Evolutionary conservation across 2,113 vertebrate genomes (phyloP).

Genomic region (Rissa tridactyla): DNA sequence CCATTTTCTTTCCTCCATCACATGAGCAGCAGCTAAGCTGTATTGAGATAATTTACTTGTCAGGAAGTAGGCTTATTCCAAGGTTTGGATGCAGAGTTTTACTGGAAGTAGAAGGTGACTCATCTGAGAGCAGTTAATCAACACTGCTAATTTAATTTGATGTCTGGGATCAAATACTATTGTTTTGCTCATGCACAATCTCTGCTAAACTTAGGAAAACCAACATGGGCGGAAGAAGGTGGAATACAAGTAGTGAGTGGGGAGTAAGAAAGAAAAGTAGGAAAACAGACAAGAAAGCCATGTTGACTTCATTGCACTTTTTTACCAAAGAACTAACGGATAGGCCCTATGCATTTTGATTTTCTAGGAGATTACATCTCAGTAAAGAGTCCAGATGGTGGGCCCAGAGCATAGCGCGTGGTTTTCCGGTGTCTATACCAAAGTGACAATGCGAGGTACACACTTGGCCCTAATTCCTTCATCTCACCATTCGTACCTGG

Average conservation of each 20-base stretch:
- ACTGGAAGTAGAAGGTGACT: conserved; percentile 8
- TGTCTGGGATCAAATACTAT: background rate
- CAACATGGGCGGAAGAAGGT: background rate
- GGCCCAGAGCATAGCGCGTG: background rate
- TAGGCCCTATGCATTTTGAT: background rate
- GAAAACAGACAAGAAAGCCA: background rate
- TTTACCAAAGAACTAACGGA: background rate
- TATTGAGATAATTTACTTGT: background rate
- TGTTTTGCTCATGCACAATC: background rate
- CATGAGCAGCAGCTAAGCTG: background rate
- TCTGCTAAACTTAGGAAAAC: background rate
- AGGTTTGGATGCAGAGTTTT: background rate
- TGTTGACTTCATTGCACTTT: background rate
- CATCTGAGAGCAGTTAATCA: background rate
- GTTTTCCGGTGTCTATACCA: background rate
- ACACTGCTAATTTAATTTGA: background rate
- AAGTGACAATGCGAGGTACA: background rate
- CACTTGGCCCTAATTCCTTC: background rate
- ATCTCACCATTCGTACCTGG: background rate
- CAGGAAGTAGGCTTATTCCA: background rate
- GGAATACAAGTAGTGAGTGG: background rate
- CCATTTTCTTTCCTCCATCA: background rate
- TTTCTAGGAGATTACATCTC: background rate
- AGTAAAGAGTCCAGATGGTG: background rate
- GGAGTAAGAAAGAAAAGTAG: background rate